A percentile compares a stretch with the other conserved stretches of the same genome.
These are phyloP conservation scores for Eubucco bourcierii DNA, from an alignment of 2,113 vertebrate species.

Conservation along the genomic window DNA sequence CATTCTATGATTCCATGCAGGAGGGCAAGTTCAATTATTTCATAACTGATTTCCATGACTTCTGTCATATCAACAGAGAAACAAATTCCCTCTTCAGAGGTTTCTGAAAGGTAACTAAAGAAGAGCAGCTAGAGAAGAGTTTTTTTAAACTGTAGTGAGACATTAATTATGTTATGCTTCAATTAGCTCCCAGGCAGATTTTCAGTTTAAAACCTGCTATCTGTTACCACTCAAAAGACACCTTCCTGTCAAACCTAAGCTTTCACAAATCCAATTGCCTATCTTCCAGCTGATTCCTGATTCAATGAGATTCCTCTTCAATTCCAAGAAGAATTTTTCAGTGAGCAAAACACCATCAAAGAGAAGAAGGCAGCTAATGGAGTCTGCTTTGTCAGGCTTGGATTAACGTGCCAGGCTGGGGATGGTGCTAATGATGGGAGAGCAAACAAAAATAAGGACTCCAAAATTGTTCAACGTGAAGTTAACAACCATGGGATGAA, in stretches of 20 bases:
- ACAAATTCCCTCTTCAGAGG: not conserved
- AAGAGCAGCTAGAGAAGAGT: not conserved
- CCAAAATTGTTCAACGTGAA: not conserved
- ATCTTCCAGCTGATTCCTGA: not conserved
- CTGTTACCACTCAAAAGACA: not conserved
- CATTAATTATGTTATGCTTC: conserved; percentile 20
- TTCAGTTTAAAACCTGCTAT: not conserved
- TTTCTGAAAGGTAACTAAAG: not conserved
- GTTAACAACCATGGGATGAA: not conserved
- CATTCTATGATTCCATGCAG: no score
- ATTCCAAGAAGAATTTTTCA: not conserved
- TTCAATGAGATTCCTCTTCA: not conserved
- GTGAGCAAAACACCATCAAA: not conserved
- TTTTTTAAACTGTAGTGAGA: not conserved
- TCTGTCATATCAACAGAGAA: not conserved
- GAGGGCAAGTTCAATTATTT: not conserved
- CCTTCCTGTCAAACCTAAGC: not conserved
- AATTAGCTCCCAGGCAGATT: not conserved
- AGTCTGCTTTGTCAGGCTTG: not conserved
- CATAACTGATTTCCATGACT: not conserved
- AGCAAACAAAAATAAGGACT: not conserved
- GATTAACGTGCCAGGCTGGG: not conserved
- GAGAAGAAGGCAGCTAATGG: not conserved
- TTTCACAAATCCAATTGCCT: not conserved
- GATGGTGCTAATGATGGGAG: not conserved